A percentile compares a stretch with the other conserved stretches of the same genome.
These are phyloP conservation scores for Rhinogobio ventralis DNA, from an alignment of 2,797 vertebrate species.

Conservation along the genomic window DNA sequence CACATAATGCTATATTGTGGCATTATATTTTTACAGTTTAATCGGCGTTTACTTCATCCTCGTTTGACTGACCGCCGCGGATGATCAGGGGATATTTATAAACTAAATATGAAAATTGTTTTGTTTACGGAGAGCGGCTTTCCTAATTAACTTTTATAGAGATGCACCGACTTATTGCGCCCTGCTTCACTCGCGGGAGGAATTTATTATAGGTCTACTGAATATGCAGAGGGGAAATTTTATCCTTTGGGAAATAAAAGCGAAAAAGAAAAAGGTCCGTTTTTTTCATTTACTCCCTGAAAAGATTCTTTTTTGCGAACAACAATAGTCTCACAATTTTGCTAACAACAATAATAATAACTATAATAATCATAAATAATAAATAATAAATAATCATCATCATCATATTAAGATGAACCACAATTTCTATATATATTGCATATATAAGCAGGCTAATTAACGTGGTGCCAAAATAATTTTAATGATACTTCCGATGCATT, in stretches of 20 bases:
- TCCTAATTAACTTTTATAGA: constrained; percentile 59
- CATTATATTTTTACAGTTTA: constrained; percentile 64
- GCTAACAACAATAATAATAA: constrained; percentile 45
- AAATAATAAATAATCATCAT: constrained; percentile 26
- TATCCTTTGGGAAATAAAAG: constrained; percentile 54
- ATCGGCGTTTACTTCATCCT: constrained; percentile 47
- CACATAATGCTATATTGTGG: constrained; percentile 70
- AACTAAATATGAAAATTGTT: constrained; percentile 48
- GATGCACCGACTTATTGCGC: constrained; percentile 52
- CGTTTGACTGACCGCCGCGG: constrained; percentile 45
- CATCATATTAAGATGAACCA: neutral
- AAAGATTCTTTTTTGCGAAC: neutral
- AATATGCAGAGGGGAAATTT: constrained; percentile 50
- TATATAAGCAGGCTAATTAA: neutral
- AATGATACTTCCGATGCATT: neutral
- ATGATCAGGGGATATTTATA: constrained; percentile 26
- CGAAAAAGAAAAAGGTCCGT: constrained; percentile 23
- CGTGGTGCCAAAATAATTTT: neutral
- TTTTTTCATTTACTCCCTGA: neutral
- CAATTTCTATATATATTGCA: neutral
- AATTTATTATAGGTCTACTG: constrained; percentile 49
- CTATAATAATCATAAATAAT: constrained; percentile 41
- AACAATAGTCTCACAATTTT: neutral
- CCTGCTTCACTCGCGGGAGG: constrained; percentile 48
- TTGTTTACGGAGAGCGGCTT: constrained; percentile 49